Base-by-base conservation (phyloP, 2,113 vertebrate genomes). In the Coptodon bakossiorum region DNA sequence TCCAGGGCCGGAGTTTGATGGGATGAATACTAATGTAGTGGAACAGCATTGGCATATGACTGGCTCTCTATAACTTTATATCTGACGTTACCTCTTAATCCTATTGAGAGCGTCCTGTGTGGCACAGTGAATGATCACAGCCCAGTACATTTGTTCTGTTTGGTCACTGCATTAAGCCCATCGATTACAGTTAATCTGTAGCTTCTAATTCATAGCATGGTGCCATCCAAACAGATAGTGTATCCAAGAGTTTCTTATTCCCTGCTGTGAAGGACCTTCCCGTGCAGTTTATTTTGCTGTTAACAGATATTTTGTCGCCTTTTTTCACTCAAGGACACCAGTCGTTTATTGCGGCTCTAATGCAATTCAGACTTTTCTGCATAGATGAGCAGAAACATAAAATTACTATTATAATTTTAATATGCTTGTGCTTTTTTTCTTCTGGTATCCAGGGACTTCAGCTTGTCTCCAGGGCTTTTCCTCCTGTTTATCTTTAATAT, bases 1-100 rank as follows among this genome's bases (percentile, higher is more conserved):
- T 89, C 66, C 76, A 85, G 90, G 91, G 54, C 82, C 16, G 36
- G 81, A 52, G 92, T 88, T 88, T 87, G 93, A 93, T 88, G 91
- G 81, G 89, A 85, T 92, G 94, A 96, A 96, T 95, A 91, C 94
- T 94, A 91, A 96, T 95, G 89, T 59, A 16, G 87, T 34, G 84
- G 89, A 94, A 88, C 88, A 85, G 90, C 89, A 43, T 83, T 54
- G 89, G 88, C 80, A 82, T 89, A 91, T 93, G 86, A 89, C 91
- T 31, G 71, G 40, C 63, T 83, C 43, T 50, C 80, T 80, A 82
- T 90, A 85, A 83, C 79, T 90, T 88, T 80, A 89, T 91, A 90
- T 88, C 83, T 88, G 83, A 78, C 9, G 22, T 87, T 89, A 80
- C 88, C 86, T 85, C 85, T 91, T 89, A 79, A 92, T 92, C 88